Base-by-base conservation (phyloP, 1,140 invertebrate genomes). In the Protaetia brevitarsis region DNA sequence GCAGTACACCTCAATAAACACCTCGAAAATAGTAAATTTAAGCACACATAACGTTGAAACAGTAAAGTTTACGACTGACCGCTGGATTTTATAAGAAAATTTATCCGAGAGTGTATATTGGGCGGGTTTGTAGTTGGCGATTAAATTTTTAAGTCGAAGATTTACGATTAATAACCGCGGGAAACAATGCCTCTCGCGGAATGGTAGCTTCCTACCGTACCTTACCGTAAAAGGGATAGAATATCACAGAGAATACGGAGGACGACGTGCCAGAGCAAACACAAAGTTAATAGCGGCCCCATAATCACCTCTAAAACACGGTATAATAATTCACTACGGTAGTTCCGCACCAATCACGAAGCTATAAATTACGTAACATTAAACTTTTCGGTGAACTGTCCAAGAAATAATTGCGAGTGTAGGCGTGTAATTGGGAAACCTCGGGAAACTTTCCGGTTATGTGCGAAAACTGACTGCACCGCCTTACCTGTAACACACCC, bases 281-380 rank as follows among this genome's bases (percentile, higher is more conserved):
- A 65, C 26, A 64, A 63, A 67, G 69, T 70, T 70, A 70, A 70
- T 70, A 66, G 69, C 67, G 62, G 64, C 64, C n/a, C n/a, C 62
- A 66, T 70, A 70, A 70, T 70, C 69, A 66, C 65, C 67, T 66
- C 58, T 68, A 70, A 70, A 70, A 62, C 69, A 66, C 69, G 66
- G 61, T 66, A 66, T 64, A 70, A 70, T 70, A 70, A 70, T 70
- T 70, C 58, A 68, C 58, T 62, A 58, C 58, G 63, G 56, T 68
- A 70, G 66, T 70, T 68, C 36, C 41, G 26, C 41, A 51, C 41
- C 58, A 71, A 68, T 69, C 68, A 71, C 70, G 64, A 63, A 66
- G 37, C 67, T 67, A 72, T 72, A 72, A 72, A 72, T 72, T 71
- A 67, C 69, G 63, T 71, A 71, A 72, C 71, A 72, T 72, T 71